Evolutionary conservation across 1,140 invertebrate species (phyloP), one percentile per base, ranked within the genome.

Genomic region (Meloidogyne chitwoodi): DNA sequence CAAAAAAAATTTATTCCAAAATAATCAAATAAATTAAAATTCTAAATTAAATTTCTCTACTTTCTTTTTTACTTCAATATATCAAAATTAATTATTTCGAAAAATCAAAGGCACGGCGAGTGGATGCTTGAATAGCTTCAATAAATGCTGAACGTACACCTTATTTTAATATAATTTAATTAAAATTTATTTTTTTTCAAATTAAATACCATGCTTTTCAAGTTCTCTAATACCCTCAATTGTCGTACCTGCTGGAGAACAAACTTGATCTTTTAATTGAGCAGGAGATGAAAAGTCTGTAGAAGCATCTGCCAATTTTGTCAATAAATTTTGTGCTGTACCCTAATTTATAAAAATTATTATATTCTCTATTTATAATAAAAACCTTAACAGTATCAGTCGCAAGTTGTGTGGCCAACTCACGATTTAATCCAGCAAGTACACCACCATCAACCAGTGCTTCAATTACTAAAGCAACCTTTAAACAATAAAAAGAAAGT

Each of bases 381-480:
- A 27, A 27, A 27, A 76, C 76, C 74, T 76, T 74, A 24, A 79
- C 78, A 61, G 68, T 68, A 27, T 74, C 41, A 63, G 81, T 61
- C 10, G 81, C 77, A 0, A 81, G 63, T 62, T 74, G n/a, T 38
- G 31, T n/a, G 16, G 80, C 67, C 10, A 74, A 14, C 41, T 80
- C 81, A 19, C 81, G 70, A 41, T 74, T 68, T 11, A 81, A 27
- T 14, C 80, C 80, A 74, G 31, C 62, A 14, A 67, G 34, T 6
- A 83, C 81, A 24, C 77, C 80, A 3, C 80, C 80, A 65, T 81
- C 80, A 14, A 81, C 72, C 24, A 81, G 34, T 16, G 80, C 80
- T 64, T 81, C 80, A 68, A 83, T 80, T 6, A 80, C 65, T 1
- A 69, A 26, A 24, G 80, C 80, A 61, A 82, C 56, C 75, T 77